Percentiles rank a stretch among this genome's conserved stretches.
phyloP scores from a whole-genome alignment of 2,888 invertebrate genomes.

The Tigriopus californicus region DNA sequence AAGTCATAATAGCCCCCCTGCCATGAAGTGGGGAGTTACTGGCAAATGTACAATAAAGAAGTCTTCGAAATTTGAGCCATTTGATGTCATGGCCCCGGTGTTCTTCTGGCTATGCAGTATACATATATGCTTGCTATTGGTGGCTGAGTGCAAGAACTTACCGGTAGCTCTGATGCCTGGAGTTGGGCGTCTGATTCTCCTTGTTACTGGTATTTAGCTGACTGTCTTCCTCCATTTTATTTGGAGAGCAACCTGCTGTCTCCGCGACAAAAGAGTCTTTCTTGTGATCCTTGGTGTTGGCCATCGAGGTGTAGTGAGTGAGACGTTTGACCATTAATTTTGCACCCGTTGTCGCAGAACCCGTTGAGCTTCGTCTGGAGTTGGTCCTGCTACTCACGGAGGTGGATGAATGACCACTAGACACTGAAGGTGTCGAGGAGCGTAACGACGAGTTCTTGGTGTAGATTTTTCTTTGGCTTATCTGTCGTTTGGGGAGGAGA shows the following conservation, averaged over 20 bases:
- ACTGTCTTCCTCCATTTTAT: background rate
- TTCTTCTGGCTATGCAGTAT: no score
- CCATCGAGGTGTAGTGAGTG: slow-evolving; percentile 8
- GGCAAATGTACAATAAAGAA: no score
- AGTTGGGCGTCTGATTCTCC: background rate
- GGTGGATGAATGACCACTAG: no score
- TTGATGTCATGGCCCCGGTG: no score
- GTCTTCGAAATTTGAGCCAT: no score
- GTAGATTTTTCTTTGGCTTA: slow-evolving; percentile 7
- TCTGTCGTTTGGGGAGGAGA: background rate
- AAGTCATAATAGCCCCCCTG: no score
- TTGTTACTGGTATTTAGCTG: background rate
- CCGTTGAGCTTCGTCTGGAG: background rate
- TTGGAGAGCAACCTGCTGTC: slow-evolving; percentile 1
- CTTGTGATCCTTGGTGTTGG: background rate
- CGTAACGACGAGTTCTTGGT: background rate
- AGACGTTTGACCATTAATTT: slow-evolving; percentile 5
- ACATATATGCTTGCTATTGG: no score
- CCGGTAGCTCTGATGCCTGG: background rate
- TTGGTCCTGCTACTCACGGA: background rate
- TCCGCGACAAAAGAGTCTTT: background rate
- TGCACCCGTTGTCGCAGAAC: background rate
- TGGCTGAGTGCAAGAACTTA: no score
- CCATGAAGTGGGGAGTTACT: no score
- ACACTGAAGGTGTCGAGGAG: no score